Conservation (phyloP, 2,888 invertebrate species). For the Meteorus cinctellus region DNA sequence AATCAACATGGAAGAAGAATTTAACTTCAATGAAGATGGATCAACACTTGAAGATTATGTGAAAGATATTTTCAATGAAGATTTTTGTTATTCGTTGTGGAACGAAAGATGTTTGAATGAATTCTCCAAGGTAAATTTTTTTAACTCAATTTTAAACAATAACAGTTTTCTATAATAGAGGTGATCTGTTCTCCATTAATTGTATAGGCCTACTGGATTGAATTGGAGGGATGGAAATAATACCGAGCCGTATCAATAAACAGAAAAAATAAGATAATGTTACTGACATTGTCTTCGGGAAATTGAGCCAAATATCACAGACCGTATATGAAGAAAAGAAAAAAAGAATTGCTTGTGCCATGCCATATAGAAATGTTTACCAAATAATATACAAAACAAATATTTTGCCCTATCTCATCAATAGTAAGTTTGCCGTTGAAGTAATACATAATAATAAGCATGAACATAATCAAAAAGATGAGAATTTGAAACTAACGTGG, state of each 20-base stretch:
- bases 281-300: neutral
- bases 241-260: constrained; percentile 31
- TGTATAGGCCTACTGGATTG: neutral
- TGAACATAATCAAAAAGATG: constrained; percentile 17
- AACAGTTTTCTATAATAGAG: neutral
- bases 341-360: constrained; percentile 16
- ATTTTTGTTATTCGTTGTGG: constrained; percentile 9
- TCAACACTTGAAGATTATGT: constrained; percentile 37
- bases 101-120: neutral
- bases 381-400: neutral
- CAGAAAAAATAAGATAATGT: neutral
- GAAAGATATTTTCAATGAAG: constrained; percentile 27
- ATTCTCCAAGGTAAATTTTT: neutral
- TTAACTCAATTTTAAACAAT: neutral
- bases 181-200: too few relatives aligned
- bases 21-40: constrained; percentile 17
- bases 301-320: constrained; percentile 8
- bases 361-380: constrained; percentile 1
- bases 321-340: neutral
- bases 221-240: neutral
- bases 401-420: neutral
- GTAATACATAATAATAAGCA: neutral
- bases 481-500: neutral
- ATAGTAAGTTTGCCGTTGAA: too few relatives aligned
- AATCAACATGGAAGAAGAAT: constrained; percentile 20